Base-by-base conservation (phyloP, 2,113 vertebrate species). In the Ammospiza caudacuta region DNA sequence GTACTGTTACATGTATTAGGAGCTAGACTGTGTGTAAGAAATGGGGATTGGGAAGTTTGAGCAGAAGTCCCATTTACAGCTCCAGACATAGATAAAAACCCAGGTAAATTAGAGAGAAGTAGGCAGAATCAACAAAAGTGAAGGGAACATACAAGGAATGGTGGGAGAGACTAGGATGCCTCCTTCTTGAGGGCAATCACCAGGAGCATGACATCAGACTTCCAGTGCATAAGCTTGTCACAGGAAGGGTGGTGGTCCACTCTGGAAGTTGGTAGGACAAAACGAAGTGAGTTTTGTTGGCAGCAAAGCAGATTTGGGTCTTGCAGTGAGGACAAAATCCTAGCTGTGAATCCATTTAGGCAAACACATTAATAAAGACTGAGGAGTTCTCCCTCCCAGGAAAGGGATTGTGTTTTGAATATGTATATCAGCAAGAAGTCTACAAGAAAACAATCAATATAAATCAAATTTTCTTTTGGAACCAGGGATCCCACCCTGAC, bases 161-260 rank as follows among this genome's bases (percentile, higher is more conserved):
- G 18, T 59, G 52, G 18, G 27, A 82, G 39, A 88, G 15, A 57
- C 17, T 21, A 33, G 41, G 8, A 22, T 64, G 29, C 61, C 8
- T 35, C 10, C 44, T 79, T 39, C 70, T 51, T 12, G 25, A 55
- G 6, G 31, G 21, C 9, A 70, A 39, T 5, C 12, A 41, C 4
- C 9, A 33, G 24, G 39, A 31, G 4, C 23, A 51, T 0, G 0
- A 21, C 24, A 24, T 31, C 49, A 69, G 61, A 37, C 16, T 77
- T 61, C 11, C 41, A 52, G 51, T 8, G 9, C 29, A 21, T 37
- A 41, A 73, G 21, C 20, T 67, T 54, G 61, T 62, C 27, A 8
- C 24, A 76, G 57, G 41, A 44, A 70, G 33, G 24, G n/a, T 72
- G 35, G 18, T 67, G 27, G 19, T 24, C 54, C 21, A 2, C 1